Conservation (phyloP, 2,113 vertebrate species). For the Columbina picui region DNA sequence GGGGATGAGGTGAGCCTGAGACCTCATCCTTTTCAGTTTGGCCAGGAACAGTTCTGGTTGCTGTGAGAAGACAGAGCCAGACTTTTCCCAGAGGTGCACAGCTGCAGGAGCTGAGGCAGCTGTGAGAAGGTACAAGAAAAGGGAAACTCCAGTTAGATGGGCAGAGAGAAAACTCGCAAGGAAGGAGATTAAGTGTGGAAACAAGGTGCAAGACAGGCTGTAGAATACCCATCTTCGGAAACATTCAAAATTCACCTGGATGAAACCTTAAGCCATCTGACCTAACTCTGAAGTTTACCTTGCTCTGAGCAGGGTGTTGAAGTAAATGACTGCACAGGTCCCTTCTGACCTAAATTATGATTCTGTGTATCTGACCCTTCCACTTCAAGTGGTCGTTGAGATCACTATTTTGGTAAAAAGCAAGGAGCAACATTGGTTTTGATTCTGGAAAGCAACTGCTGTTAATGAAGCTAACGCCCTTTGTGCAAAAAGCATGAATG, state of each 20-base stretch:
- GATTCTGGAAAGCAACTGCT: neutral
- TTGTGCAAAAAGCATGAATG: neutral
- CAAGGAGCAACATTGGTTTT: neutral
- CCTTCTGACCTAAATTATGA: neutral
- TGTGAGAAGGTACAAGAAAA: neutral
- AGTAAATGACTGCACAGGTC: neutral
- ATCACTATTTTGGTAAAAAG: neutral
- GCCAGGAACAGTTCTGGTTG: neutral
- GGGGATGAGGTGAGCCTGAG: neutral
- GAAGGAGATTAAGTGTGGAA: neutral
- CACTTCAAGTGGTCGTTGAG: neutral
- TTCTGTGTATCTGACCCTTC: neutral
- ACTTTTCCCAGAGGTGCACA: no score
- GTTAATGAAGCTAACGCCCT: neutral
- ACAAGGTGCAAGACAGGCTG: neutral
- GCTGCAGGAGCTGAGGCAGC: neutral
- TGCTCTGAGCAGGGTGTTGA: neutral
- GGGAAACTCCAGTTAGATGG: neutral
- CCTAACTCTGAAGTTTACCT: neutral
- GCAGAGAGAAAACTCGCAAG: neutral
- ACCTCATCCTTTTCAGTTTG: neutral
- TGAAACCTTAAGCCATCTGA: neutral
- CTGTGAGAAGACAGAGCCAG: neutral
- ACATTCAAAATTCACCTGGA: neutral
- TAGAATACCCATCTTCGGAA: neutral